Evolutionary conservation across 2,113 vertebrate genomes (phyloP), one percentile per base, ranked within the genome.

Genomic region (Hyperopisus bebe): DNA sequence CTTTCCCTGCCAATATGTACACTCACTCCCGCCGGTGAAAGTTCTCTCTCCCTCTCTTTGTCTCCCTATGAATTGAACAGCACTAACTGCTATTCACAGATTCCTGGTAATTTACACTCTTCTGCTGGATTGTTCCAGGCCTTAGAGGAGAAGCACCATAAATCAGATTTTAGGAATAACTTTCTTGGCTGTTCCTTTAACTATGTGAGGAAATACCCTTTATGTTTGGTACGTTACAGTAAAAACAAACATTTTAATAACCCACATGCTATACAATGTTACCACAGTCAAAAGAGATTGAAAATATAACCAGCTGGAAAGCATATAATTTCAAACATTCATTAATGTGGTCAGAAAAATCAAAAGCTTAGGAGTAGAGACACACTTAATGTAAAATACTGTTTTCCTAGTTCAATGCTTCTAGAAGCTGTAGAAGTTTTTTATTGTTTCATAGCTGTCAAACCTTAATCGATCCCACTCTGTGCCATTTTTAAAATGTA

Each of bases 321-420:
- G n/a, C 19, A 0, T 66, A n/a, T 48, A 66, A 84, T 84, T 84
- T 84, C 39, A 84, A 47, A 84, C 82, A 84, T 47, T 84, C 7
- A 42, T 46, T 84, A 19, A 50, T 88, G 88, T 88, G 88, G 62
- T 31, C 66, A 46, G 82, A 44, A 84, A 47, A 84, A 21, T 84
- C 15, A 84, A 44, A 84, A 84, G 39, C 19, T 42, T 80, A 19
- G 15, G 35, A 42, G 31, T 3, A 80, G 17, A 80, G 74, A 80
- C 31, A 80, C 74, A 80, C 3, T 15, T 80, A 35, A 42, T 42
- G 15, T 80, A 80, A 80, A 70, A 80, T 80, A 8, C 74, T 7
- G 31, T 80, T 80, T 80, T 19, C 35, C 1, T 62, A 39, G 74
- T 39, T 35, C 74, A 42, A 17, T 42, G 74, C 15, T 19, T 39